Base-by-base conservation (phyloP, 2,113 vertebrate genomes). In the Donacobius atricapilla region DNA sequence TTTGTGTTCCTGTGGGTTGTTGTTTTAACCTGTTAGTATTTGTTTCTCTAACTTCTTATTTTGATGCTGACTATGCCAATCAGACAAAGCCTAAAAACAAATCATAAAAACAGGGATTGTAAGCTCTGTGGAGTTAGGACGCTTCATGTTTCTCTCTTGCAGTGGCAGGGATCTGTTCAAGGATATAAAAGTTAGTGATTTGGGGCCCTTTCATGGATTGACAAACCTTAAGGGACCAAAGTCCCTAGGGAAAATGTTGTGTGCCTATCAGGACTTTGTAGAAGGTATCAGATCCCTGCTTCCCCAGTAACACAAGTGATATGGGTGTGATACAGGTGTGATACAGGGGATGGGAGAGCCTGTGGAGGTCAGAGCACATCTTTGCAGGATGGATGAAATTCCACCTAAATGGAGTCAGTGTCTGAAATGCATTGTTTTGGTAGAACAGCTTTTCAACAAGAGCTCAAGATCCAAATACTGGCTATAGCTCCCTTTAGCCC, bases 31-130 rank as follows among this genome's bases (percentile, higher is more conserved):
- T 90, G 69, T 40, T 89, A 56, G 64, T 66, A 83, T 92, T 93
- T 94, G 80, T 83, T 94, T 80, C 79, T 94, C 89, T 89, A 89
- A 63, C 17, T 50, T 79, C 87, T 92, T 94, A n/a, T 90, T 96
- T 94, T 92, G 71, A 81, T 88, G 92, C 25, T 64, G 58, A 40
- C 64, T 21, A 0, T 47, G 50, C 19, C 51, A 31, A 68, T 40
- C 54, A 75, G 51, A 57, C 82, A 70, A 83, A 87, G 24, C 14
- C 60, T 48, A 51, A 44, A 77, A 48, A 44, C 25, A 83, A 85
- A 73, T 51, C 11, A 37, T 80, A 81, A 63, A 71, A 73, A 40
- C 33, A 68, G 56, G 2, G 3, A 68, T 24, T 11, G 11, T 48
- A 42, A 83, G 11, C 25, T 72, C 76, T 81, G 15, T 66, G 35